Base-by-base conservation (phyloP, 2,888 invertebrate genomes). In the Drosophila anomalata region DNA sequence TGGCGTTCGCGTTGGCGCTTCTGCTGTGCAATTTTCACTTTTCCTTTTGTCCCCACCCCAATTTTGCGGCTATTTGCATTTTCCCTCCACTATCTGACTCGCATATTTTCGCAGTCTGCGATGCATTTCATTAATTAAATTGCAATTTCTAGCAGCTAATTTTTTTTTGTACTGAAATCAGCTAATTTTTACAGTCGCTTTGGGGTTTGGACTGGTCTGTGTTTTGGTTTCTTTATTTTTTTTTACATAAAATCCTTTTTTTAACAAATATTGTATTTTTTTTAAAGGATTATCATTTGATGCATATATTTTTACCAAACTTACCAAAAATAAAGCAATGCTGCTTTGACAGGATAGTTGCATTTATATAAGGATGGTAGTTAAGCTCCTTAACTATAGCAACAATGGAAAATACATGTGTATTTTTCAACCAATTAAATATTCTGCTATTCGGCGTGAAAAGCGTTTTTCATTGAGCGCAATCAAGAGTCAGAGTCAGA, bases 101-200 rank as follows among this genome's bases (percentile, higher is more conserved):
- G 67, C 73, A 82, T 76, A 74, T 70, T 76, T 67, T 67, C 42
- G 54, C 65, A 68, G 61, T 39, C 51, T 48, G 60, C 52, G 55
- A 56, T 77, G 72, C 80, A 79, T 77, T 82, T 66, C 74, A 79
- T 87, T 82, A 82, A 82, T 82, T 86, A 82, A 87, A 82, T 78
- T 79, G 78, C 74, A 70, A 74, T 79, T 83, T 81, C 66, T 63
- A 69, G 79, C 56, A 54, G 73, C 59, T 9, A 53, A 57, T 69
- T 78, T 66, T 60, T 63, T 41, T 22, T 47, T 12, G 6, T 33
- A 12, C 12, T 5, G 33, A 31, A 17, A 14, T 1, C 54, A 14
- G 24, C 77, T 86, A 71, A 86, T 79, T 80, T 84, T 41, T 46
- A 9, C 60, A 69, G 59, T 75, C 31, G 3, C 31, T 73, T 65